Evolutionary conservation across 2,888 invertebrate genomes (phyloP).

Genomic region (Tricholauxania praeusta): DNA sequence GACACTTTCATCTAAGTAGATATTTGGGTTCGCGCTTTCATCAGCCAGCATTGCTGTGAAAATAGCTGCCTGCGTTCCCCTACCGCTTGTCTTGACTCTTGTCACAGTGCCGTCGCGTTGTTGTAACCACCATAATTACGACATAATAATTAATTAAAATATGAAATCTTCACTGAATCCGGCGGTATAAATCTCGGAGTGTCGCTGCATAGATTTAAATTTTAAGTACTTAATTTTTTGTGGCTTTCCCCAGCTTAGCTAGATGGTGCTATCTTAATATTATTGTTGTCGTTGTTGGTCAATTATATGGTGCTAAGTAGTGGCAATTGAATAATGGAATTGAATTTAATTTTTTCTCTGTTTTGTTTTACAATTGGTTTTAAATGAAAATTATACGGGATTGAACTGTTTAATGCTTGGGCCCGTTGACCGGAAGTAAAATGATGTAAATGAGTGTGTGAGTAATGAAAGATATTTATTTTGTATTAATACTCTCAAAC

Average conservation of each 20-base stretch:
- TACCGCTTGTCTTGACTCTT: no score
- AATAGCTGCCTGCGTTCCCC: no score
- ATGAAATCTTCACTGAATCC: conserved; percentile 5
- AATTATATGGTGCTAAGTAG: conserved; percentile 36
- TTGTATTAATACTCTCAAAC: no score
- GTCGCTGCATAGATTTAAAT: conserved; percentile 26
- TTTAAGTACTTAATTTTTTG: conserved; percentile 29
- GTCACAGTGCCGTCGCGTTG: no score
- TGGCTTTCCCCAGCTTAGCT: background rate
- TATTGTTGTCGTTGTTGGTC: conserved; percentile 18
- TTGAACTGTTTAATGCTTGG: background rate
- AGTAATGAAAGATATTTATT: no score
- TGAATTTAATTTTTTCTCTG: conserved; percentile 24
- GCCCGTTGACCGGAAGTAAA: background rate
- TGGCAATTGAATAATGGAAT: conserved; percentile 34
- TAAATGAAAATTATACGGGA: no score
- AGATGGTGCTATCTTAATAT: background rate
- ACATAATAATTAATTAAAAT: conserved; percentile 57
- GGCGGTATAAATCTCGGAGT: conserved; percentile 18
- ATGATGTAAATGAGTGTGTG: no score
- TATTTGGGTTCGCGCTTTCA: no score
- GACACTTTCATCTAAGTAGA: no score
- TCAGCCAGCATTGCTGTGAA: no score
- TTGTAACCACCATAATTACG: conserved; percentile 52
- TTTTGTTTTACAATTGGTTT: no score